Evolutionary conservation across 2,113 vertebrate species (phyloP), one percentile per base, ranked within the genome.

Genomic region (Gambusia affinis): DNA sequence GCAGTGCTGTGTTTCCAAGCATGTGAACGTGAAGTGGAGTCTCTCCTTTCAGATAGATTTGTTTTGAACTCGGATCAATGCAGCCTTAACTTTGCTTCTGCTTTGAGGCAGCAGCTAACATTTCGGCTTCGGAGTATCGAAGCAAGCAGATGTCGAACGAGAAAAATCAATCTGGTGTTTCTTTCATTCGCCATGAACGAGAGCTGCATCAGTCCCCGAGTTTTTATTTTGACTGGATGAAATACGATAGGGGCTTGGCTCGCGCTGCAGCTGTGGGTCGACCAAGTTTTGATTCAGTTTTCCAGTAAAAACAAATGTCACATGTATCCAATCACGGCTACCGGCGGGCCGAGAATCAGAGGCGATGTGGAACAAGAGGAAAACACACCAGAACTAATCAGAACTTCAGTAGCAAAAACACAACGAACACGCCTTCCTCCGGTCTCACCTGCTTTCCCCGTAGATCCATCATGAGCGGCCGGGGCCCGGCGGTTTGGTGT

Each of bases 381-480:
- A 69, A 78, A 78, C 28, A 67, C 4, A 14, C 57, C 31, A 28
- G 44, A 67, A 76, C 35, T 51, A 66, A 87, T 87, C 74, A 82
- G 73, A 70, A 64, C 63, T 76, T 76, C 47, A 51, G 70, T 54
- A 35, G 73, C 8, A 14, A 28, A 37, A 70, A 44, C 69, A 68
- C 42, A 60, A 35, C 47, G 64, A 78, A 67, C 42, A 12, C 15
- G 0, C 44, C 10, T 35, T 67, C 62, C 77, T 70, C 68, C 5
- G 30, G 78, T 73, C 83, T 76, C 74, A 61, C 54, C 60, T 37
- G 57, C 15, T 30, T 73, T 54, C 65, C 60, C 61, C 51, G 24
- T 1, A 71, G 75, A 93, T 94, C 84, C 54, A 91, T 90, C 83
- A 88, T 80, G 75, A 31, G 76, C 63, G 81, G 84, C 79, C 64